A percentile compares a stretch with the other conserved stretches of the same genome.
phyloP scores from a whole-genome alignment of 2,797 vertebrate species.

The Dryobates pubescens region DNA sequence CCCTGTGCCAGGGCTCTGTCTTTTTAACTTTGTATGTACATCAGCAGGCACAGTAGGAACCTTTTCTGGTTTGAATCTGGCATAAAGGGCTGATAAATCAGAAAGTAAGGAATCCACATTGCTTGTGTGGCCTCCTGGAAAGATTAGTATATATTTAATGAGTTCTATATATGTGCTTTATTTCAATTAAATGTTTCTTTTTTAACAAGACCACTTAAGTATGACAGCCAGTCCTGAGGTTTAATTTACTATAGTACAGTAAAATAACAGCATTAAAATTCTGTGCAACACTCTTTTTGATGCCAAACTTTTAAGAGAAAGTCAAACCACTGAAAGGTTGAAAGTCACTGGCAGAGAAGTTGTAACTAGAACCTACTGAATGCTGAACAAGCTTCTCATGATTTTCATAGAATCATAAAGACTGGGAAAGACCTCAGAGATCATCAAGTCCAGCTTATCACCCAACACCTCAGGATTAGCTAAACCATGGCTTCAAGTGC shows the following conservation, averaged over 20 bases:
- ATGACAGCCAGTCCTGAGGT: background rate
- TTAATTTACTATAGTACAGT: conserved; percentile 9
- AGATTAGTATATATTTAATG: background rate
- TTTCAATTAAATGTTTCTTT: conserved; percentile 27
- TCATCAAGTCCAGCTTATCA: too few species aligned
- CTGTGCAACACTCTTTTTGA: background rate
- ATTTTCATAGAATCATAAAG: background rate
- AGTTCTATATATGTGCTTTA: background rate
- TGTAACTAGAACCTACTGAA: background rate
- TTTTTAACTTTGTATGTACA: conserved; percentile 13
- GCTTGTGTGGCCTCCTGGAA: conserved; percentile 3
- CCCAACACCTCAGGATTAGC: too few species aligned
- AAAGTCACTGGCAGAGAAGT: background rate
- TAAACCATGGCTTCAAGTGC: too few species aligned
- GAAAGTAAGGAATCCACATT: background rate
- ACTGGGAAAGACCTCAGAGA: too few species aligned
- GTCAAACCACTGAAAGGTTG: background rate
- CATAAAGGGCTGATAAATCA: background rate
- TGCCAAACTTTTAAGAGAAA: conserved; percentile 1
- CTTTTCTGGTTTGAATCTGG: background rate
- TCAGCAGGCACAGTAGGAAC: conserved; percentile 29
- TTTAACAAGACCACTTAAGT: conserved; percentile 18
- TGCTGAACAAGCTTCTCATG: background rate
- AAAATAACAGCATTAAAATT: conserved; percentile 45
- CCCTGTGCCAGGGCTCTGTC: conserved; percentile 34